Conservation (phyloP, 64 coral and sea anemone species). For the Dendronephthya gigantea region DNA sequence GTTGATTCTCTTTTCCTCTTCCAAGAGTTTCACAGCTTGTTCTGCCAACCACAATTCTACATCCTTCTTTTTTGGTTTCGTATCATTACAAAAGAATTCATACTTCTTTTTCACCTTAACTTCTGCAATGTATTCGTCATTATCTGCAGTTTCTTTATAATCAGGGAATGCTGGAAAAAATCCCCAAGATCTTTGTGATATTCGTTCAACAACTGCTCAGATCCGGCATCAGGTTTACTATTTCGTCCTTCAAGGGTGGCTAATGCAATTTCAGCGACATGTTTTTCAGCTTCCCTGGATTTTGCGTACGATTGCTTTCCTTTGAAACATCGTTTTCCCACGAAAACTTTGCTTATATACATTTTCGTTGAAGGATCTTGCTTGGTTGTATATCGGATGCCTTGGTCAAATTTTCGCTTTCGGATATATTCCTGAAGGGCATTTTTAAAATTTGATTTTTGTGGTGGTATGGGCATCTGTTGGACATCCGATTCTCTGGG, state of each 20-base stretch:
- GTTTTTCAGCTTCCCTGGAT: not conserved
- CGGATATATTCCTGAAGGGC: not conserved
- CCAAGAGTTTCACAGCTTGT: not conserved
- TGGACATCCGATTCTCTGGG: not conserved
- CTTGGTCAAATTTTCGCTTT: not conserved
- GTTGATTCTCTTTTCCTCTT: not conserved
- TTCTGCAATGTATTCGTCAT: not conserved
- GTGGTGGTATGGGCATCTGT: not conserved
- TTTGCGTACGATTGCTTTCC: not conserved
- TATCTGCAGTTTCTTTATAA: not conserved
- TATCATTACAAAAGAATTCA: not conserved
- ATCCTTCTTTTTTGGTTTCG: not conserved
- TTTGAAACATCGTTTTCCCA: not conserved
- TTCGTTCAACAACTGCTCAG: not conserved
- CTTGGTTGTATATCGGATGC: not conserved
- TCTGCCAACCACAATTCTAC: not conserved
- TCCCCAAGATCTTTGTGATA: not conserved
- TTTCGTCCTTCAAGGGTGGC: not conserved
- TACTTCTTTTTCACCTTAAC: not conserved
- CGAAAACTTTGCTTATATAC: not conserved
- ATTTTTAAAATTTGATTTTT: not conserved
- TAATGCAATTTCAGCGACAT: not conserved
- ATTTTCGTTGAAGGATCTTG: not conserved
- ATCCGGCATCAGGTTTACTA: not conserved
- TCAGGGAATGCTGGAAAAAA: not conserved